phyloP scores from a whole-genome alignment of 2,113 vertebrate species.

The Nothoprocta perdicaria region DNA sequence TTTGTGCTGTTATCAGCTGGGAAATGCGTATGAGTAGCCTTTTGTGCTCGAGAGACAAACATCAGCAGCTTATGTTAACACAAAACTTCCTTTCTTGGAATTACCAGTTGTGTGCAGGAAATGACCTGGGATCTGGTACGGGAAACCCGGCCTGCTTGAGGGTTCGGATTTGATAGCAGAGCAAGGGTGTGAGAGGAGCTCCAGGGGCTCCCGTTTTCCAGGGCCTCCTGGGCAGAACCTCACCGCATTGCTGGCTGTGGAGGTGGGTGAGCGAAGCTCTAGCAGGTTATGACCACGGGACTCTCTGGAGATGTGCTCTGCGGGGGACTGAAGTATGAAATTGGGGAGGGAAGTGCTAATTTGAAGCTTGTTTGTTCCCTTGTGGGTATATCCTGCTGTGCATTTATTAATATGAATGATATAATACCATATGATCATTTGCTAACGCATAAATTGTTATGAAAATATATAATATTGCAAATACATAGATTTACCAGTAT shows the following conservation, averaged over 20 bases:
- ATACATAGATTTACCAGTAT: neutral
- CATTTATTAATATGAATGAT: neutral
- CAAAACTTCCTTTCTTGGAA: neutral
- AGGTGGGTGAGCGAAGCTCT: neutral
- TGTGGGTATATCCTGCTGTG: neutral
- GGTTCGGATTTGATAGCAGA: neutral
- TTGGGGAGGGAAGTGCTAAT: neutral
- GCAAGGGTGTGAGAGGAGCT: neutral
- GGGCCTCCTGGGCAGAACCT: neutral
- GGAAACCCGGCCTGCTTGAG: neutral
- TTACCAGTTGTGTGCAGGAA: neutral
- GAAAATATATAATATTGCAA: neutral
- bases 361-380: neutral
- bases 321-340: neutral
- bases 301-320: neutral
- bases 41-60: neutral
- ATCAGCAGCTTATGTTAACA: neutral
- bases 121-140: fast-evolving
- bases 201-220: neutral
- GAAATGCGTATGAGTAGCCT: neutral
- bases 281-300: neutral
- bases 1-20: neutral
- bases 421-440: neutral
- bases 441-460: neutral
- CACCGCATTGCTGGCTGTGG: fast-evolving